Base-by-base conservation (phyloP, 1,140 invertebrate species). In the Microplitis demolitor region DNA sequence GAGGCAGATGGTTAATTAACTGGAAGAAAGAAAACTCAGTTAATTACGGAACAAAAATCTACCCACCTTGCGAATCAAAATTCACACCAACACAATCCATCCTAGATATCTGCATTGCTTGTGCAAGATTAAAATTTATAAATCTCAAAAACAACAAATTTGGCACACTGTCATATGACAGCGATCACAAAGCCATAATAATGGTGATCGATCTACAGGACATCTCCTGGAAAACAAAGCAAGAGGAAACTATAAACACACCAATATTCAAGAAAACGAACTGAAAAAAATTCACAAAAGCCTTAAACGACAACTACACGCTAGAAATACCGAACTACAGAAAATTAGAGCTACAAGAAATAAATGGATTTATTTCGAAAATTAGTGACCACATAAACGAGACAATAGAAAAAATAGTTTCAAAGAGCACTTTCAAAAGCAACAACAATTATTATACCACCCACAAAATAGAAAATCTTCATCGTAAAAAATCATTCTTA, bases 271-370 rank as follows among this genome's bases (percentile, higher is more conserved):
- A 67, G 60, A 45, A 61, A 4, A 72, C 73, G 3, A 74, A 77
- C 39, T 77, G 72, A 72, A 51, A 68, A 13, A 71, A 34, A 13
- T 77, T 78, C 58, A 35, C 24, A 14, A 37, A 74, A 13, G 1
- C 61, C 0, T 16, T 77, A 16, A 33, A 53, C 0, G 14, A 61
- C 11, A 51, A 34, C 13, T 61, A 69, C 37, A 4, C 63, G 9
- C 2, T 45, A 4, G 16, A 39, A 6, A 71, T 73, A 13, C 73
- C 74, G 8, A 4, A 56, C 5, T 60, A 74, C 34, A 69, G 3
- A 62, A 76, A 76, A 50, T 60, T 78, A 14, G 34, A 62, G 0
- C 70, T 69, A 35, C 24, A 35, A 9, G 70, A 76, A 70, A 72
- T 76, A 37, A 71, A 76, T 6, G 37, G 60, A 4, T 54, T 63